phyloP scores from a whole-genome alignment of 2,888 invertebrate genomes.

The Thelaira solivaga region DNA sequence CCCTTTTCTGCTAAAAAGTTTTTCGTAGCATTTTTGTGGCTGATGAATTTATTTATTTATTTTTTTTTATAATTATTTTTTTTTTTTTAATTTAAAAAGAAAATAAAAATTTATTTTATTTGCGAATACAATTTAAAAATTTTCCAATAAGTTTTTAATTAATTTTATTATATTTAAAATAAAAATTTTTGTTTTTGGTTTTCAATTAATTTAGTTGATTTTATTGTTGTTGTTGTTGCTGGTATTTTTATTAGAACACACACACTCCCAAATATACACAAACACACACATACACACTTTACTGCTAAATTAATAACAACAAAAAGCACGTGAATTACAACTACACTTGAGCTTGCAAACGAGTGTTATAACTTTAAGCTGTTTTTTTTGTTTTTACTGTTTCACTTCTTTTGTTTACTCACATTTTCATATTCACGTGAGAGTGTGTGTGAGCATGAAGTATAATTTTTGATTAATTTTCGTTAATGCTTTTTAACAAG shows the following conservation, averaged over 20 bases:
- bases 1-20: too few species aligned
- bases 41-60: too few species aligned
- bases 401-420: not conserved
- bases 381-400: too few species aligned
- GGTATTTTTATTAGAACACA: not conserved
- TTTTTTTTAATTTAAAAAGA: too few species aligned
- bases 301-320: slow-evolving; percentile 32
- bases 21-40: too few species aligned
- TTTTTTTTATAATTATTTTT: too few species aligned
- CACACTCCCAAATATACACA: too few species aligned
- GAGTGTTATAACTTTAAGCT: not conserved
- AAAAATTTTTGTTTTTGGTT: too few species aligned
- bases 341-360: not conserved
- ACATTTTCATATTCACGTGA: slow-evolving; percentile 15
- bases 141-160: too few species aligned
- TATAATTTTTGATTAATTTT: slow-evolving; percentile 38
- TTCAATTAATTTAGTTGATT: not conserved
- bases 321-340: slow-evolving; percentile 31
- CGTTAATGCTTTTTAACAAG: slow-evolving; percentile 39
- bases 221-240: slow-evolving; percentile 12
- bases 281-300: slow-evolving; percentile 37
- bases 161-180: too few species aligned
- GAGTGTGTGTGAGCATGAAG: not conserved
- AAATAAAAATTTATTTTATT: too few species aligned
- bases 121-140: too few species aligned